Base-by-base conservation (phyloP, 1,140 invertebrate genomes). In the Drosophila cardini region DNA sequence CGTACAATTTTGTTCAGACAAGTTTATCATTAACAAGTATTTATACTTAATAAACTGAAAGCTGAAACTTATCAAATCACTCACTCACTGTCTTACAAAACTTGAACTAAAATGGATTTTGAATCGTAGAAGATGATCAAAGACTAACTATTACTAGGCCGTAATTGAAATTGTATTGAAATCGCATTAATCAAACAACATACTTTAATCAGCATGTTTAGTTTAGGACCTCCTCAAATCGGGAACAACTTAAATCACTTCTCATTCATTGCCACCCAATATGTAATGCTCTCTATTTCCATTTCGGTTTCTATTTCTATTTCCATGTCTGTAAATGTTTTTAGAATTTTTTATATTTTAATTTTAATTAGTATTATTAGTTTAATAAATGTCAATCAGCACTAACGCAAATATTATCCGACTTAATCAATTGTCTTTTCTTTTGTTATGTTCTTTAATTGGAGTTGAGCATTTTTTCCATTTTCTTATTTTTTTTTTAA, bases 1-100 rank as follows among this genome's bases (percentile, higher is more conserved):
- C 80, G 61, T 85, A 82, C 90, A 91, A 89, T 89, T 90, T 89
- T 84, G 77, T 63, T 83, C 78, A 74, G 67, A 72, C 84, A 69
- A 76, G 74, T 80, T 78, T 80, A 75, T 71, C 53, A 61, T 83
- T 89, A 89, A 79, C 71, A 86, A 86, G 61, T 46, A 45, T 63
- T 21, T 56, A 45, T 70, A 70, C 71, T 63, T 80, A 85, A 76
- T 57, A 72, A 26, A 64, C 18, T 56, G 38, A 36, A 72, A 67
- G 21, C 43, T 48, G 68, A 72, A 75, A 60, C 34, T 77, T 67
- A 75, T 74, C 55, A 56, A 76, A 46, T 15, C 11, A 32, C 30
- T 52, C 48, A 16, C 34, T 40, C 68, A 15, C 21, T 26, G 21
- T 26, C 21, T 64, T 46, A 48, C 42, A 36, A 32, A n/a, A 65